Percentiles rank a stretch among this genome's conserved stretches.
phyloP scores from a whole-genome alignment of 2,797 vertebrate genomes.

The Melanotaenia trifasciata region DNA sequence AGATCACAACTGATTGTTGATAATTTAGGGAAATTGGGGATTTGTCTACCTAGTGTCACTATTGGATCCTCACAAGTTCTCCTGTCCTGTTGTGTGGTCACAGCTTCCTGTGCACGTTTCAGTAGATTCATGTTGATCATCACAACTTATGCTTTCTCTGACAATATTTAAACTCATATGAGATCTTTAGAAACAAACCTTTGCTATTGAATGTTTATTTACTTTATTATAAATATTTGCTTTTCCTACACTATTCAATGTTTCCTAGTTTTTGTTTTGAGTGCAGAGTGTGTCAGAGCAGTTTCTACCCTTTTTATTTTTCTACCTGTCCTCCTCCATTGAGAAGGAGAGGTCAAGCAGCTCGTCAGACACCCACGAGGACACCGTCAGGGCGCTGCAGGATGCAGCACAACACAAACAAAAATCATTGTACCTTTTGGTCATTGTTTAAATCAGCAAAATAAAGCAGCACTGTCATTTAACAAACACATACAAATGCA shows the following conservation, averaged over 20 bases:
- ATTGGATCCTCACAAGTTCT: neutral
- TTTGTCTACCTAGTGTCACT: neutral
- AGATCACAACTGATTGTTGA: too few species aligned
- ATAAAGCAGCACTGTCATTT: constrained; percentile 27
- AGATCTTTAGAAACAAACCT: too few species aligned
- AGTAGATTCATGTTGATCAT: neutral
- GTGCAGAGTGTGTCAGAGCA: constrained; percentile 57
- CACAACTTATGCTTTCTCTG: too few species aligned
- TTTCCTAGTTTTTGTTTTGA: constrained; percentile 11
- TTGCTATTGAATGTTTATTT: too few species aligned
- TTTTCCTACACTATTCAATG: too few species aligned
- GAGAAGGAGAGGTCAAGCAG: constrained; percentile 82
- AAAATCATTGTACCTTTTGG: constrained; percentile 29
- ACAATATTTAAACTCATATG: too few species aligned
- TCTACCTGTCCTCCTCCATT: constrained; percentile 82
- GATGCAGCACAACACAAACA: constrained; percentile 66
- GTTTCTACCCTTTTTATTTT: constrained; percentile 32
- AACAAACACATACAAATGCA: constrained; percentile 18
- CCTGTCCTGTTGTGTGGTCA: neutral
- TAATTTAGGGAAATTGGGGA: too few species aligned
- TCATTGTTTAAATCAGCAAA: constrained; percentile 19
- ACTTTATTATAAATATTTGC: too few species aligned
- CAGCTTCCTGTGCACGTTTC: neutral
- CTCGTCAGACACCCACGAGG: constrained; percentile 73
- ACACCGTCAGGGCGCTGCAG: constrained; percentile 62